phyloP scores from a whole-genome alignment of 2,113 vertebrate species.

The Petroica traversi region DNA sequence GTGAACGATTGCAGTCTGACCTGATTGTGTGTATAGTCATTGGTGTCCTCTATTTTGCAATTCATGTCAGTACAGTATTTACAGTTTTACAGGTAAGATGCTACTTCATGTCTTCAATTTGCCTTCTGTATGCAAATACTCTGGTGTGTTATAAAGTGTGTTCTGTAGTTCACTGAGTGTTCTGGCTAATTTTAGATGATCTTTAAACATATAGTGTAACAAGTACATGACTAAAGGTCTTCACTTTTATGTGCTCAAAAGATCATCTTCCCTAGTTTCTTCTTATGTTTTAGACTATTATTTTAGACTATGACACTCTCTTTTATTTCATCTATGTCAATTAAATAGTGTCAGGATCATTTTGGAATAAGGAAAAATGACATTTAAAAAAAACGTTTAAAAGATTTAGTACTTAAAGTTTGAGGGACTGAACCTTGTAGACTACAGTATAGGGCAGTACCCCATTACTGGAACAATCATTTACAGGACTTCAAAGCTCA shows the following conservation, averaged over 20 bases:
- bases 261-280: neutral
- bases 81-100: conserved; percentile 90
- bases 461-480: neutral
- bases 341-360: neutral
- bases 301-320: neutral
- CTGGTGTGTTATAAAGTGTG: neutral
- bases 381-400: neutral
- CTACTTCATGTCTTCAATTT: neutral
- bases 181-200: neutral
- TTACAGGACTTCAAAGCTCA: neutral
- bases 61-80: conserved; percentile 98
- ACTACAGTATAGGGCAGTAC: neutral
- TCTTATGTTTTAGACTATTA: neutral
- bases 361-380: neutral
- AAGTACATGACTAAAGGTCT: neutral
- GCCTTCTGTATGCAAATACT: neutral
- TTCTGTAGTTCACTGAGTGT: neutral
- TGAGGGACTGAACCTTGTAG: neutral
- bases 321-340: neutral
- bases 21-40: conserved; percentile 92
- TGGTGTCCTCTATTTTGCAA: conserved; percentile 95
- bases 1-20: conserved; percentile 94
- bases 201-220: neutral
- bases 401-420: neutral
- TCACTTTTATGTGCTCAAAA: neutral